phyloP scores from a whole-genome alignment of 2,888 invertebrate genomes.

The Lucinisca nassula region DNA sequence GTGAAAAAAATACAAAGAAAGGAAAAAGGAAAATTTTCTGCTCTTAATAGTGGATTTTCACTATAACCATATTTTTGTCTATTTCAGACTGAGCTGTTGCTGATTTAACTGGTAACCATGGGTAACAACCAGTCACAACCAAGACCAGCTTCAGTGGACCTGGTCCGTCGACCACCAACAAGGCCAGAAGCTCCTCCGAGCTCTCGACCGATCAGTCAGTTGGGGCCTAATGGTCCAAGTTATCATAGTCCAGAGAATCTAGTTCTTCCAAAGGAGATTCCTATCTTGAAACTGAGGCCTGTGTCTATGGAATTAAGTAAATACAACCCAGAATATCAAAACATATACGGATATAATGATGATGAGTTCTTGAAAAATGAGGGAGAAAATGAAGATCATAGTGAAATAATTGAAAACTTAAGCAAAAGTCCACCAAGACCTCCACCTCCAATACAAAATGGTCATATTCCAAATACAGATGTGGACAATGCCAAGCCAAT shows the following conservation, averaged over 20 bases:
- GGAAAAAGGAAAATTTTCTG: too few relatives aligned
- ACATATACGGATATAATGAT: constrained; percentile 71
- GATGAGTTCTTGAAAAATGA: constrained; percentile 44
- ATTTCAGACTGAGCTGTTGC: constrained; percentile 1
- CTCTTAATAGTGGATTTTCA: too few relatives aligned
- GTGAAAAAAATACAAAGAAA: too few relatives aligned
- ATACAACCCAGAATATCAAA: constrained; percentile 77
- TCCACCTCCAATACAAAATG: constrained; percentile 58
- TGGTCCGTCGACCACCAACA: constrained; percentile 72
- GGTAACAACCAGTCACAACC: constrained; percentile 65
- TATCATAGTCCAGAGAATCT: constrained; percentile 79
- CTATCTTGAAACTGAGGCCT: constrained; percentile 74
- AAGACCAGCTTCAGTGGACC: constrained; percentile 47
- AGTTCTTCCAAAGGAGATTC: constrained; percentile 76
- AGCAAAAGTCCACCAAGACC: constrained; percentile 44
- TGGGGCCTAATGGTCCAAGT: constrained; percentile 75
- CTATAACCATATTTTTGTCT: not conserved
- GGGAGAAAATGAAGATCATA: constrained; percentile 35
- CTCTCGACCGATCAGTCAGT: constrained; percentile 57
- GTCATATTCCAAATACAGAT: constrained; percentile 27
- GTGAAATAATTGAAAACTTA: constrained; percentile 16
- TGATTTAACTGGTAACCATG: constrained; percentile 30
- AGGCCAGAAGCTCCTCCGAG: constrained; percentile 73
- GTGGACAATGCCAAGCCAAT: not conserved
- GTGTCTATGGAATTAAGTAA: constrained; percentile 81